Base-by-base conservation (phyloP, 2,797 vertebrate species). In the Phrynocephalus vlangalii region DNA sequence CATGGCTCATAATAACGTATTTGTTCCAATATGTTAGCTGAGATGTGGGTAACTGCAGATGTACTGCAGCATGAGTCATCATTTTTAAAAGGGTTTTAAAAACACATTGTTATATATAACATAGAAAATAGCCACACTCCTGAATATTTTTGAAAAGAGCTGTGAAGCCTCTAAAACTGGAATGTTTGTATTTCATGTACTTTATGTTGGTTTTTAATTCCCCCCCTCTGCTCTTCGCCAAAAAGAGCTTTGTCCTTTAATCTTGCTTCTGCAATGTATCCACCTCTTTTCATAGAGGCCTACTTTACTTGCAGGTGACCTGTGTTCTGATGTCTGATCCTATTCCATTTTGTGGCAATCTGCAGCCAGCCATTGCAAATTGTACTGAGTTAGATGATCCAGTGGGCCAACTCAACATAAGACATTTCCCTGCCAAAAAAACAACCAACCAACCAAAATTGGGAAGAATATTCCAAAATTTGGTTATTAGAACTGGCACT, bases 141-240 rank as follows among this genome's bases (percentile, higher is more conserved):
- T 82, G 11, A 86, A 70, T n/a, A 28, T 84, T 85, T 0, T 2
- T 83, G 86, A 75, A 76, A 91, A 26, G 16, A 6, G 82, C 6
- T 91, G 87, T 66, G 0, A 1, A 1, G 13, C n/a, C 28, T 33
- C n/a, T 15, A 75, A 5, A 87, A 87, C 73, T 0, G 63, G 44
- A 66, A 82, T 60, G 86, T 85, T 80, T 82, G 72, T 76, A 13
- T 24, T 87, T 44, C 66, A 22, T 82, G 67, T n/a, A 2, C 3
- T 44, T 3, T 44, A 44, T 44, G 38, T 5, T 44, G 28, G 9
- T 71, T 13, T 76, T 2, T 73, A 71, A 66, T 84, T 15, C 38
- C 33, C 78, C 52, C 5, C 18, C n/a, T n/a, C 10, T 48, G 50
- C 6, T 8, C 26, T 84, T 84, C 52, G 60, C 30, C 38, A 22